phyloP scores from a whole-genome alignment of 2,113 vertebrate species.

The Microtus montanus region DNA sequence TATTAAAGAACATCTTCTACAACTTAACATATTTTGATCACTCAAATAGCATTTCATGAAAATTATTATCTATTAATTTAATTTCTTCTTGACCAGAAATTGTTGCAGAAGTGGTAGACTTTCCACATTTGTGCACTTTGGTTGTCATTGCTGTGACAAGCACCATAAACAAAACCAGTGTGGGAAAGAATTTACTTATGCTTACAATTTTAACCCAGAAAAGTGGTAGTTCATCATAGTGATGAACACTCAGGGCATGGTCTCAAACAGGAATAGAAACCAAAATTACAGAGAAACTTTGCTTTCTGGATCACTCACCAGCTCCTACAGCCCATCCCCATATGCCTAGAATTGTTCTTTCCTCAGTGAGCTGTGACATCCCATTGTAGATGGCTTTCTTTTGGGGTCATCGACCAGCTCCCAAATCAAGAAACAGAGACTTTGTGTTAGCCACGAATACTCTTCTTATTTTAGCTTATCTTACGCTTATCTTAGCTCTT shows the following conservation, averaged over 20 bases:
- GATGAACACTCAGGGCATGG: not conserved
- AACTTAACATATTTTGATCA: not conserved
- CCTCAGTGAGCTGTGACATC: not conserved
- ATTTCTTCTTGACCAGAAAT: not conserved
- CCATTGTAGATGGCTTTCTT: not conserved
- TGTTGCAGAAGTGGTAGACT: not conserved
- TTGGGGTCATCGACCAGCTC: not conserved
- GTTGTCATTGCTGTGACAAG: not conserved
- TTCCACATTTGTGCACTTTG: not conserved
- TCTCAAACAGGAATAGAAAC: not conserved
- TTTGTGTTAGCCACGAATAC: no score
- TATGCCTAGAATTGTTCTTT: not conserved
- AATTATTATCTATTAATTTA: not conserved
- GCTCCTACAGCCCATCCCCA: not conserved
- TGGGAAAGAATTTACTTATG: not conserved
- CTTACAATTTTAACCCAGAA: not conserved
- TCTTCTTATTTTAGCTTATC: not conserved
- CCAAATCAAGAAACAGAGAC: not conserved
- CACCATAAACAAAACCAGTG: not conserved
- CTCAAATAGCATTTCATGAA: not conserved
- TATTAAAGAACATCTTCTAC: not conserved
- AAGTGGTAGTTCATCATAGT: not conserved
- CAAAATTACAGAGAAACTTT: not conserved
- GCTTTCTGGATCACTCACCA: not conserved
- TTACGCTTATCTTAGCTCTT: not conserved